Base-by-base conservation (phyloP, 2,888 invertebrate genomes). In the Malacosoma neustria region DNA sequence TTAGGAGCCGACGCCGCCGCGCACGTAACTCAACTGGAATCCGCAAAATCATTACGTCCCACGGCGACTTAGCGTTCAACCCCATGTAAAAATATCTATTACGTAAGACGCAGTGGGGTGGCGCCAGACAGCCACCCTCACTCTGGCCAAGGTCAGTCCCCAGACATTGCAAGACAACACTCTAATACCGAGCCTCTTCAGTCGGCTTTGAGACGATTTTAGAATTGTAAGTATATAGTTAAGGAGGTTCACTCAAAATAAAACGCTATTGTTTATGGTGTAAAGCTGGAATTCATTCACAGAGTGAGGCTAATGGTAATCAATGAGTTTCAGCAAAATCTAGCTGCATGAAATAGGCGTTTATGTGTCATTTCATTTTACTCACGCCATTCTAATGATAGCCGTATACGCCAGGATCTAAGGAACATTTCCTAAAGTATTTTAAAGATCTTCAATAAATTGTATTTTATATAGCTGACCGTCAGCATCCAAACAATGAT, bases 71-170 rank as follows among this genome's bases (percentile, higher is more conserved):
- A 52, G 53, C 61, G 46, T 54, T 57, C 57, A 49, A 50, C 43
- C 43, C 46, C 46, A 59, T 58, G 63, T 73, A 72, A 74, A 79
- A 76, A 76, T 75, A 76, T 72, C 70, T 72, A 72, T 76, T 79
- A 79, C 79, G 73, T 2, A 22, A 22, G 22, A 22, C 40, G 39
- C 45, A 43, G 46, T 48, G 57, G 53, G 54, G 54, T 50, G 58
- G 63, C 51, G 48, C 62, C 63, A 75, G 73, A 73, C 76, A 51
- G 51, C 22, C 65, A 61, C 67, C 70, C 67, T 61, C 63, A 72
- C 73, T 67, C 55, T 49, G 57, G 57, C 63, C 79, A 84, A 81
- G 82, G 82, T 82, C 82, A 73, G 43, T 37, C 4, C 22, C 5
- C 22, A 22, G 22, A 22, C 22, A 9, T 9, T 2, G 22, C 22